Evolutionary conservation across 2,113 vertebrate genomes (phyloP), one percentile per base, ranked within the genome.

Genomic region (Cranoglanis bouderius): DNA sequence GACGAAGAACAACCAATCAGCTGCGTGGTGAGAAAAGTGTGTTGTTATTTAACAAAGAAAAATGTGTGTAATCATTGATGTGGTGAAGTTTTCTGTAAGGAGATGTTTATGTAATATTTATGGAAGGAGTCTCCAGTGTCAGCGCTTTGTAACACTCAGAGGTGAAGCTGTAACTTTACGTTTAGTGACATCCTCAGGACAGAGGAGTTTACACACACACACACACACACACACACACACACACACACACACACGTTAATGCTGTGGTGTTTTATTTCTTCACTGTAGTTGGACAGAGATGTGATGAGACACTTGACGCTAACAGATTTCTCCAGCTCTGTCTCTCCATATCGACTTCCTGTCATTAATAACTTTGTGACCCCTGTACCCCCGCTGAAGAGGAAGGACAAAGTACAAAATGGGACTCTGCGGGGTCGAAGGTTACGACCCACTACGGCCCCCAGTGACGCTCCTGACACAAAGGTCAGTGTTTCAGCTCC

Each of bases 301-400:
- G 67, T 85, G 12, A 29, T 92, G n/a, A 96, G 91, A 88, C 90
- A 91, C 26, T 55, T 90, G 90, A 95, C 86, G 18, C 85, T 91
- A 0, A 0, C 70, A 84, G 95, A 97, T 19, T 88, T 91, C 75
- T 87, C 93, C 46, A 78, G 65, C 0, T 94, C 91, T 5, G 49
- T 93, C 49, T 97, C 97, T 0, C 95, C 95, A 0, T 97, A 95
- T 86, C 95, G 94, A 16, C 95, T 98, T 78, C 97, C 98, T 0
- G 93, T 95, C 82, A 93, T 97, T 89, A 96, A 94, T 87, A 96
- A 91, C 87, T 94, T 93, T 0, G 72, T 94, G 86, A 94, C 93
- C 21, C 97, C 98, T 0, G 92, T 94, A 81, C 98, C 97, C 1
- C 97, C 96, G 0, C 90, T 94, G 0, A 96, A 93, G 32, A 93